A percentile compares a stretch with the other conserved stretches of the same genome.
These are phyloP conservation scores for Andricus grossulariae DNA, from an alignment of 1,140 invertebrate species.

Conservation along the genomic window DNA sequence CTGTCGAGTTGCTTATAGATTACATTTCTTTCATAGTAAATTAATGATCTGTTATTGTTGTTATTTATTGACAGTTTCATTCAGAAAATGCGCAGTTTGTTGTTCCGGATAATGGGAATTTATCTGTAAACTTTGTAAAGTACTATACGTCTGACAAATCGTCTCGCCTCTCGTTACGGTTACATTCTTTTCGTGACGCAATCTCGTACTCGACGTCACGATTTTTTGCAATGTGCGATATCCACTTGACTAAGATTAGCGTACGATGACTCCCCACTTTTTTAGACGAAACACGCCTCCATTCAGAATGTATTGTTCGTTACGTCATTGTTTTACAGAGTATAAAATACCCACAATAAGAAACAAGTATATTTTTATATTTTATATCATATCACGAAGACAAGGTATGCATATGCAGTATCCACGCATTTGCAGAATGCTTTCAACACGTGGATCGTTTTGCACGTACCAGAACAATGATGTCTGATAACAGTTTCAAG, in stretches of 20 bases:
- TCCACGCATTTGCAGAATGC: not conserved
- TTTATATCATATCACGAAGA: not conserved
- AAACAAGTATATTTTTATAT: not conserved
- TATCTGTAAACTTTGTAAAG: too few relatives aligned
- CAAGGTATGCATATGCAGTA: not conserved
- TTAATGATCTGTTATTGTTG: too few relatives aligned
- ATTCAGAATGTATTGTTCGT: not conserved
- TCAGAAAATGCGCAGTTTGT: too few relatives aligned
- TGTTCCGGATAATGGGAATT: too few relatives aligned
- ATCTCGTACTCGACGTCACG: conserved; percentile 3
- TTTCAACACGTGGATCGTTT: not conserved
- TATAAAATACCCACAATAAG: not conserved
- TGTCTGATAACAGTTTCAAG: not conserved
- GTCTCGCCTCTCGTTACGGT: not conserved
- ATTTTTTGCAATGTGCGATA: conserved; percentile 14
- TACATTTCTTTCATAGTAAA: too few relatives aligned
- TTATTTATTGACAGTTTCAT: too few relatives aligned
- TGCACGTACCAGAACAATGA: not conserved
- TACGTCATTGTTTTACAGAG: not conserved
- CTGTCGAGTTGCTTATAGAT: too few relatives aligned
- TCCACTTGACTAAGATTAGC: conserved; percentile 19
- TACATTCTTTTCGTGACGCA: conserved; percentile 17
- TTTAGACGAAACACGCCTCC: not conserved
- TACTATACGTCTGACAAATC: conserved; percentile 1
- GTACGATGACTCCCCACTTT: conserved; percentile 1